Conservation (phyloP, 2,113 vertebrate species). For the Dicaeum eximium region DNA sequence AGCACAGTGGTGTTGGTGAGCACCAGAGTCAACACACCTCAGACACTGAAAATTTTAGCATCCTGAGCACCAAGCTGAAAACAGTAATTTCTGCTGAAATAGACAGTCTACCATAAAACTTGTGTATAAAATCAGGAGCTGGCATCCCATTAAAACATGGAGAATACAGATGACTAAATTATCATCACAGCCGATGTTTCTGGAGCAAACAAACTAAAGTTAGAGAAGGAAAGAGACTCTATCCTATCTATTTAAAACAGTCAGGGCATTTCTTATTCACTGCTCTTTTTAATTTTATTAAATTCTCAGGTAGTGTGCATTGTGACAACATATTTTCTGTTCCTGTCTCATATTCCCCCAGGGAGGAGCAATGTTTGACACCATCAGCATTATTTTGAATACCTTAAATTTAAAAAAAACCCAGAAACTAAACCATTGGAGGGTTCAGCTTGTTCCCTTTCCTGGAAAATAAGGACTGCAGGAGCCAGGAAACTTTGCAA, state of each 20-base stretch:
- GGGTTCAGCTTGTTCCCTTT: slow-evolving; percentile 31
- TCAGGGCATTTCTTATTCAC: neutral
- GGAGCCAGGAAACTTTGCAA: slow-evolving; percentile 50
- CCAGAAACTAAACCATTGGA: neutral
- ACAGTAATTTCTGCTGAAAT: neutral
- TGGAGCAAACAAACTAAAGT: neutral
- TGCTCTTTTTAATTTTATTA: neutral
- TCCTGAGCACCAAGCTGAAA: neutral
- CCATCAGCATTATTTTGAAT: neutral
- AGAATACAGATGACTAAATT: slow-evolving; percentile 33
- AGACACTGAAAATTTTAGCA: neutral
- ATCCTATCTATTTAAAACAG: neutral
- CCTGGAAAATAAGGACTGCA: slow-evolving; percentile 34
- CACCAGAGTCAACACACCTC: neutral
- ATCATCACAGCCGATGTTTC: neutral
- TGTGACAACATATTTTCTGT: neutral
- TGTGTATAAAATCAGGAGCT: neutral
- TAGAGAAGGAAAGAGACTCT: neutral
- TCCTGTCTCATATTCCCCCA: neutral
- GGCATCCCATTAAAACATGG: neutral
- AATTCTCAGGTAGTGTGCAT: neutral
- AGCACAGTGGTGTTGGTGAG: neutral
- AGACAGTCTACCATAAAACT: neutral
- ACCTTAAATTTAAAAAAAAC: neutral
- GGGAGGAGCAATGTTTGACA: neutral